Conservation (phyloP, 2,888 invertebrate species). For the Gastrophysa polygoni region DNA sequence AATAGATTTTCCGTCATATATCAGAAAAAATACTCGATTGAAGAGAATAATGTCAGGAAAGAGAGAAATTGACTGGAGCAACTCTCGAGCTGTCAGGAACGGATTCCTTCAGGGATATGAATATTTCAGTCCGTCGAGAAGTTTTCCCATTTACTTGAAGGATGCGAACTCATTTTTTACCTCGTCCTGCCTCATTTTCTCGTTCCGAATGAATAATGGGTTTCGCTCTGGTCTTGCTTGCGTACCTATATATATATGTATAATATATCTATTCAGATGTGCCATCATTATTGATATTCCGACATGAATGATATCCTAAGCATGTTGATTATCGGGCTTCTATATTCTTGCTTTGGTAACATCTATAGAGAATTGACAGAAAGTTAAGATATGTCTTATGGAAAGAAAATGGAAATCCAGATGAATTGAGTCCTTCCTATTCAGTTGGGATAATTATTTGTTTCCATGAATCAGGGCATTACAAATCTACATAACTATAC, state of each 20-base stretch:
- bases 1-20: too few relatives aligned
- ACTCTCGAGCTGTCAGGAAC: background rate
- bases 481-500: too few relatives aligned
- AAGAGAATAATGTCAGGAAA: background rate
- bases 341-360: background rate
- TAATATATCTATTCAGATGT: too few relatives aligned
- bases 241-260: background rate
- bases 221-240: background rate
- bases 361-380: too few relatives aligned
- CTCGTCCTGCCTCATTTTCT: conserved; percentile 9
- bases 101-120: conserved; percentile 49
- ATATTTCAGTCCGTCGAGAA: conserved; percentile 52
- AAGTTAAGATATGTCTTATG: too few relatives aligned
- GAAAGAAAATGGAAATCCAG: too few relatives aligned
- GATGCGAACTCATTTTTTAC: conserved; percentile 49
- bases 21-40: too few relatives aligned
- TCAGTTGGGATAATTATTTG: too few relatives aligned
- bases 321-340: background rate
- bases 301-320: background rate
- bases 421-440: too few relatives aligned
- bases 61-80: background rate
- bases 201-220: conserved; percentile 8
- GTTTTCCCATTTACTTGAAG: conserved; percentile 51
- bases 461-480: too few relatives aligned
- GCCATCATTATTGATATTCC: background rate